A percentile compares a stretch with the other conserved stretches of the same genome.
These are phyloP conservation scores for Armadillidium nasatum DNA, from an alignment of 1,140 invertebrate genomes.

Conservation along the genomic window DNA sequence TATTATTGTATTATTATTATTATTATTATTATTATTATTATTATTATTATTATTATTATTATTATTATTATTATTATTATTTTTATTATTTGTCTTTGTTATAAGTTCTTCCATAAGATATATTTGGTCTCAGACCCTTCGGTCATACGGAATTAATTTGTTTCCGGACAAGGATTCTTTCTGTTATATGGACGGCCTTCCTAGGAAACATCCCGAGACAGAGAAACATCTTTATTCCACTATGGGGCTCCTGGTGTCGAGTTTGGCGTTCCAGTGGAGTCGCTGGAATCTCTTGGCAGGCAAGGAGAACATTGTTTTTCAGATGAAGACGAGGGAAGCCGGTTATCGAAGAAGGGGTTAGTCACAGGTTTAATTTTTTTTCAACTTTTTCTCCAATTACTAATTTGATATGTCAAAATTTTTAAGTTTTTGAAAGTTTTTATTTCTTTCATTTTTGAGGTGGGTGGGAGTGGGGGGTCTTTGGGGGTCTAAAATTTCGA, in stretches of 20 bases:
- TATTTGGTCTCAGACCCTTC: constrained; percentile 58
- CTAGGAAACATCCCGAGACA: constrained; percentile 66
- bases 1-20: background rate
- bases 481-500: too few relatives aligned
- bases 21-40: background rate
- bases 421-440: too few relatives aligned
- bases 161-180: constrained; percentile 80
- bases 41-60: constrained; percentile 26
- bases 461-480: too few relatives aligned
- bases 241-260: constrained; percentile 69
- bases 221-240: constrained; percentile 75
- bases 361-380: too few relatives aligned
- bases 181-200: constrained; percentile 70
- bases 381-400: constrained; percentile 6
- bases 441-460: too few relatives aligned
- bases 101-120: too few relatives aligned
- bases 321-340: constrained; percentile 55
- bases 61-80: background rate
- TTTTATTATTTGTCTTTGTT: too few relatives aligned
- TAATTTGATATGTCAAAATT: background rate
- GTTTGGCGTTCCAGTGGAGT: constrained; percentile 78
- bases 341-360: constrained; percentile 26
- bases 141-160: constrained; percentile 73
- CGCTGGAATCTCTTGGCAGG: constrained; percentile 72
- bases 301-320: constrained; percentile 63